Percentiles rank a stretch among this genome's conserved stretches.
Conservation (phyloP, 2,113 vertebrate genomes). For the Condylura cristata region DNA sequence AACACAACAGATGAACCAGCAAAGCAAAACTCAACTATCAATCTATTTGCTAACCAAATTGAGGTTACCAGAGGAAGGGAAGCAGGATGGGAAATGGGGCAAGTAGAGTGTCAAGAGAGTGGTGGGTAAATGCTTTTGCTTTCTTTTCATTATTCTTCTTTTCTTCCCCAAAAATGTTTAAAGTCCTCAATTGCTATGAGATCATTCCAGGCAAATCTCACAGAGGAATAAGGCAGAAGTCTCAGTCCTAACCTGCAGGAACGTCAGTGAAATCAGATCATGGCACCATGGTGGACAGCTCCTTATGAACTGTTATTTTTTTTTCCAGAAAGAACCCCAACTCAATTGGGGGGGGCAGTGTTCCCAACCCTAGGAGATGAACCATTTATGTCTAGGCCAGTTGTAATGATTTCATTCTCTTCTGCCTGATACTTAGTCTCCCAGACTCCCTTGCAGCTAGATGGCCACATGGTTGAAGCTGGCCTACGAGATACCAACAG, state of each 20-base stretch:
- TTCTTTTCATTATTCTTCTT: too few species aligned
- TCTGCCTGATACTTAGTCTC: background rate
- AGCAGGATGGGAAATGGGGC: too few species aligned
- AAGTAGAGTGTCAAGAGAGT: too few species aligned
- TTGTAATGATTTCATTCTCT: background rate
- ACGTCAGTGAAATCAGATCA: background rate
- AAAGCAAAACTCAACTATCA: too few species aligned
- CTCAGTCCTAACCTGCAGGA: background rate
- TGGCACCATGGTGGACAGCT: background rate
- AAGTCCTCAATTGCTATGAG: background rate
- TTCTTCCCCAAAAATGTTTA: too few species aligned
- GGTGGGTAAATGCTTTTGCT: too few species aligned
- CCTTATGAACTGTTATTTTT: background rate
- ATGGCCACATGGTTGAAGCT: background rate
- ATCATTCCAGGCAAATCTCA: background rate
- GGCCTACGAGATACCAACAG: background rate
- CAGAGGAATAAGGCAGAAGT: background rate
- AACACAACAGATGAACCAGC: too few species aligned
- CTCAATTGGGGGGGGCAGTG: background rate
- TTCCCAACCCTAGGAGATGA: background rate
- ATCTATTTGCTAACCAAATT: too few species aligned
- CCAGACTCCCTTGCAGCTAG: background rate
- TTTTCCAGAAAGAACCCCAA: background rate
- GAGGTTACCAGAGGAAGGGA: too few species aligned
- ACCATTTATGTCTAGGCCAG: background rate